phyloP scores from a whole-genome alignment of 2,888 invertebrate genomes.

The Pristionchus arcanus region DNA sequence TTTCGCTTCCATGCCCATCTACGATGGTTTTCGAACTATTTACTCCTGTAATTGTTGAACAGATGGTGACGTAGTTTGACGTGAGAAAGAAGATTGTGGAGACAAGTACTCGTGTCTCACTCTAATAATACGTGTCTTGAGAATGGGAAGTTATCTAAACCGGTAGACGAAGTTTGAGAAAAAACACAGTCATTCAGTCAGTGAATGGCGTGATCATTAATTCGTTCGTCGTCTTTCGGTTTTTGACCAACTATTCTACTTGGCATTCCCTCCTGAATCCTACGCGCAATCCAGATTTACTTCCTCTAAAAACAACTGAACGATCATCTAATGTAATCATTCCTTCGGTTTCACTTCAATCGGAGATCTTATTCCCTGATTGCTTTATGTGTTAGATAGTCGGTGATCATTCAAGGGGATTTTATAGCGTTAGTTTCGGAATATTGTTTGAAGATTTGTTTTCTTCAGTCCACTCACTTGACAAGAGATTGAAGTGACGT shows the following conservation, averaged over 20 bases:
- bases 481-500: no score
- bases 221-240: not conserved
- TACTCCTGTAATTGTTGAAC: not conserved
- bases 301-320: not conserved
- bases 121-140: not conserved
- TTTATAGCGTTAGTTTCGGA: not conserved
- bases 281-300: not conserved
- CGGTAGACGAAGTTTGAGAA: not conserved
- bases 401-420: not conserved
- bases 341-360: not conserved
- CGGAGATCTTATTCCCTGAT: not conserved
- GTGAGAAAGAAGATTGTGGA: not conserved
- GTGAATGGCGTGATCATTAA: not conserved
- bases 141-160: not conserved
- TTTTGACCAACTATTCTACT: not conserved
- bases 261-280: not conserved
- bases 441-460: not conserved
- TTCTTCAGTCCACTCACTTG: not conserved
- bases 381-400: not conserved
- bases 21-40: not conserved
- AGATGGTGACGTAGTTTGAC: not conserved
- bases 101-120: not conserved
- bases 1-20: not conserved
- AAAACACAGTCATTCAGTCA: not conserved
- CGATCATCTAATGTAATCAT: not conserved